Evolutionary conservation across 2,113 vertebrate species (phyloP).

Genomic region (Synchiropus splendidus): DNA sequence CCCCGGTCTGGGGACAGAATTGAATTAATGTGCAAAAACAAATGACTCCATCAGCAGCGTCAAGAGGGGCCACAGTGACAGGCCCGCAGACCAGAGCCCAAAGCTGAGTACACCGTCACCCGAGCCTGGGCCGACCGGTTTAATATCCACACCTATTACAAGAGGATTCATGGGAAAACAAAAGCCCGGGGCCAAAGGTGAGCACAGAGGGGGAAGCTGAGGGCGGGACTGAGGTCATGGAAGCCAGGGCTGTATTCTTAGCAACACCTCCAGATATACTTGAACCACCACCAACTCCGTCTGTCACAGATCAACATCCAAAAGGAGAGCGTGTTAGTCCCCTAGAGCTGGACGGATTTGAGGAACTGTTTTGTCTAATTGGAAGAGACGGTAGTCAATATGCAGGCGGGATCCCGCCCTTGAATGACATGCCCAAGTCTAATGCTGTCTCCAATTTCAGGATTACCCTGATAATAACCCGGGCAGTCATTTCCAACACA

Average conservation of each 20-base stretch:
- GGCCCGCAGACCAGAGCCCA: constrained; percentile 40
- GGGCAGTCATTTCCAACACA: constrained; percentile 55
- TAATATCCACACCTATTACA: constrained; percentile 60
- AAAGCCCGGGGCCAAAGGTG: constrained; percentile 47
- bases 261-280: constrained; percentile 35
- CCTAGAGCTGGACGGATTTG: constrained; percentile 35
- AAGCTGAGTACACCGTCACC: constrained; percentile 45
- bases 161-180: constrained; percentile 57
- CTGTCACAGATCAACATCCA: constrained; percentile 29
- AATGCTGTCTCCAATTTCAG: constrained; percentile 65
- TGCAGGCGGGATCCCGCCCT: constrained; percentile 51
- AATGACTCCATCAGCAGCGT: constrained; percentile 68
- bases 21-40: constrained; percentile 73
- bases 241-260: constrained; percentile 32
- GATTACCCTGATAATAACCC: constrained; percentile 64
- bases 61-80: constrained; percentile 56
- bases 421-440: constrained; percentile 58
- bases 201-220: constrained; percentile 19
- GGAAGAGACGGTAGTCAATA: constrained; percentile 63
- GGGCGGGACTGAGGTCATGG: constrained; percentile 27
- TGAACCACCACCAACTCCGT: constrained; percentile 21
- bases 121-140: constrained; percentile 39
- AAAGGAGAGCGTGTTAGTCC: constrained; percentile 27
- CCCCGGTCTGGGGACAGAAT: constrained; percentile 63
- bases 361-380: constrained; percentile 64